Base-by-base conservation (phyloP, 2,888 invertebrate genomes). In the Drosophila emarginata region DNA sequence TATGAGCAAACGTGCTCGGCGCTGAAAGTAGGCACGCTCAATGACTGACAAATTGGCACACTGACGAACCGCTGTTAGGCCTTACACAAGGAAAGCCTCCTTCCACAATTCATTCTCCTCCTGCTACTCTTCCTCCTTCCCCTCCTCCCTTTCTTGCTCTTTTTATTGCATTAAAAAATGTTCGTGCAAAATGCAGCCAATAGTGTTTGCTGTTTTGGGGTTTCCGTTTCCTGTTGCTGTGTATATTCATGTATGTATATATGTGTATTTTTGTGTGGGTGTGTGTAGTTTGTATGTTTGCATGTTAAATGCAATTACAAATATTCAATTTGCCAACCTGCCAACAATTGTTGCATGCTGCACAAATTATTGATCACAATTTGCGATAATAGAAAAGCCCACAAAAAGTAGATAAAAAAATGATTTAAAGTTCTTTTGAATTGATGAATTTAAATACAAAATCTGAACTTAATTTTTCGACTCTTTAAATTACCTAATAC, bases 281-380 rank as follows among this genome's bases (percentile, higher is more conserved):
- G 45, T 45, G 18, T 45, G 21, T 23, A 36, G 26, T 32, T 32
- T 45, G 18, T 45, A 12, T 45, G 45, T 23, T 32, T 32, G 36
- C 77, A 67, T 61, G 80, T 75, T 74, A 37, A 76, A 84, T 74
- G 65, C 66, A 79, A 80, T 80, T 74, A 61, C 64, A 65, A 63
- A 67, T 64, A 68, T 68, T 67, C 54, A 56, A 61, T 62, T 71
- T 64, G 28, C 61, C 21, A 39, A 72, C 45, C 61, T 40, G 32
- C 21, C 37, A 50, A 59, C 67, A 60, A 57, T 60, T 72, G 59
- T 72, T 72, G 72, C 56, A 62, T 18, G 36, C 12, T 39, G 7
- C 18, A 26, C n/a, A 26, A 63, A 62, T 45, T 64, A 70, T 56
- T n/a, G 28, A 12, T 37, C 28, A 7, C 14, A 11, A 45, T 45